Evolutionary conservation across 1,140 invertebrate genomes (phyloP).

Genomic region (Pogonognathellus flavescens): DNA sequence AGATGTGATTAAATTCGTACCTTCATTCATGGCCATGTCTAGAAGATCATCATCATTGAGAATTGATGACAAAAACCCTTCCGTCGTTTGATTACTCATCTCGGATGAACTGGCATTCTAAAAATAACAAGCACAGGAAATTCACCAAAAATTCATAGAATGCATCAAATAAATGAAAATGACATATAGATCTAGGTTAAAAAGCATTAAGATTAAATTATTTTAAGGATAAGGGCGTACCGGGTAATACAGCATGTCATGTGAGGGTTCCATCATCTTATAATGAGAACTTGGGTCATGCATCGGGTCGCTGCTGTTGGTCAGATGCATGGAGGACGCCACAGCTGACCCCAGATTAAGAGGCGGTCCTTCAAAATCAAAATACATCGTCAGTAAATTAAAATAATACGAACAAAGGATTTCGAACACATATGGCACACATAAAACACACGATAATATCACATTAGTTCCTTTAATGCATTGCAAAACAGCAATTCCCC

Average conservation of each 20-base stretch:
- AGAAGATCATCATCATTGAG: slow-evolving; percentile 89
- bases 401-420: background rate
- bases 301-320: slow-evolving; percentile 70
- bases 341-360: slow-evolving; percentile 79
- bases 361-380: slow-evolving; percentile 56
- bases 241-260: slow-evolving; percentile 79
- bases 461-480: too few species aligned
- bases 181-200: too few species aligned
- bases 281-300: slow-evolving; percentile 64
- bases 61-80: slow-evolving; percentile 87
- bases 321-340: slow-evolving; percentile 84
- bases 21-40: slow-evolving; percentile 90
- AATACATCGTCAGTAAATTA: background rate
- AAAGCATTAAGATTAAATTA: too few species aligned
- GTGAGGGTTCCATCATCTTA: slow-evolving; percentile 71
- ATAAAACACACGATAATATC: too few species aligned
- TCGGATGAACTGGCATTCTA: slow-evolving; percentile 72
- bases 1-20: slow-evolving; percentile 73
- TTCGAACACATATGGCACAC: too few species aligned
- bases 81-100: slow-evolving; percentile 79
- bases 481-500: too few species aligned
- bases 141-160: background rate
- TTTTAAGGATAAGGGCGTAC: slow-evolving; percentile 70
- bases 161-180: too few species aligned
- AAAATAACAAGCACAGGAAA: background rate